Conservation (phyloP, 2,797 vertebrate genomes). For the Bovichtus diacanthus region DNA sequence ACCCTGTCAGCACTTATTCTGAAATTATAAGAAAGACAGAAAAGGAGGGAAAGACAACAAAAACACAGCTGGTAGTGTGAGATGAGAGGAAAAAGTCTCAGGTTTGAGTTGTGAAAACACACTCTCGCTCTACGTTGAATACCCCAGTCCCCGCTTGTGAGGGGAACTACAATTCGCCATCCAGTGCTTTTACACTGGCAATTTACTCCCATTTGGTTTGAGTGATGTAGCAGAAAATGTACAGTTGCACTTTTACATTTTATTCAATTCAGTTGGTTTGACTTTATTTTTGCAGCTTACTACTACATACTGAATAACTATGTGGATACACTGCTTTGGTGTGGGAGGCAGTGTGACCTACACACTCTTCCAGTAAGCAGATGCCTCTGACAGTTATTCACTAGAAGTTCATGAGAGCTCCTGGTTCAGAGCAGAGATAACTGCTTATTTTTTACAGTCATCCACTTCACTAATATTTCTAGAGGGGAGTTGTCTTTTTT, state of each 20-base stretch:
- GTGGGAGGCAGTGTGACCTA: not conserved
- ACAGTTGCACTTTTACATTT: not conserved
- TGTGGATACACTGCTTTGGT: not conserved
- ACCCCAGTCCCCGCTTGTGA: slow-evolving; percentile 2
- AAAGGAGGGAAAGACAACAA: slow-evolving; percentile 65
- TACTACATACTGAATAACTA: not conserved
- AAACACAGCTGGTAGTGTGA: slow-evolving; percentile 77
- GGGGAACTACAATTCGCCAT: slow-evolving; percentile 49
- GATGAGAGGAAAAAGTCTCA: slow-evolving; percentile 62
- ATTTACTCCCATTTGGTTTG: not conserved
- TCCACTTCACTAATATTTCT: slow-evolving; percentile 26
- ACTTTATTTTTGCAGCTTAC: not conserved
- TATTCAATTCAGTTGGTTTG: not conserved
- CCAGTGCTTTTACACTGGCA: not conserved
- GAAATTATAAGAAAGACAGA: slow-evolving; percentile 61
- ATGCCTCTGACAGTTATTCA: slow-evolving; percentile 13
- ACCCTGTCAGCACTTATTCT: slow-evolving; percentile 66
- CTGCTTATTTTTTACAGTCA: slow-evolving; percentile 5
- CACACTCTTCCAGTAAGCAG: slow-evolving; percentile 20
- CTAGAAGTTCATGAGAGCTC: slow-evolving; percentile 2
- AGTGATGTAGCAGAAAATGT: slow-evolving; percentile 3
- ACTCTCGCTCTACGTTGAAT: slow-evolving; percentile 52
- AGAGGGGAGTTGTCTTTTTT: not conserved
- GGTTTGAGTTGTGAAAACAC: slow-evolving; percentile 66
- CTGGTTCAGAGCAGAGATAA: slow-evolving; percentile 8